These are phyloP conservation scores for Aphaenogaster rudis DNA, from an alignment of 1,140 invertebrate species.

Conservation along the genomic window DNA sequence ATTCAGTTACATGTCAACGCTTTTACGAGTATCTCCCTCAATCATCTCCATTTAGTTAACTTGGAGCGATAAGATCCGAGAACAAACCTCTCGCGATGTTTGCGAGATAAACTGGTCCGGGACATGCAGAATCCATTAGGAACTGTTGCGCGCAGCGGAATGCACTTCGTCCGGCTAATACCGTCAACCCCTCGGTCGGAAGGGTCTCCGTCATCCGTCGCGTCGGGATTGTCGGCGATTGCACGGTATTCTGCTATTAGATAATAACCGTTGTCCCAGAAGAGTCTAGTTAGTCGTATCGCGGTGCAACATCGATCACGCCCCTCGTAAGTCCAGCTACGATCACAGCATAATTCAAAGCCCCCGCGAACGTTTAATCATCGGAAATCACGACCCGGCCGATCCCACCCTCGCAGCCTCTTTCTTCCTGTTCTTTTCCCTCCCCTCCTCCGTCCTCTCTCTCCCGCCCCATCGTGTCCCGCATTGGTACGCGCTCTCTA, in stretches of 20 bases:
- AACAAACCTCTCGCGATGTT: slow-evolving; percentile 60
- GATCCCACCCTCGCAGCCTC: slow-evolving; percentile 65
- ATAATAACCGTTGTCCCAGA: slow-evolving; percentile 76
- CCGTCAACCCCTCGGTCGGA: not conserved
- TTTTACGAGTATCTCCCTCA: slow-evolving; percentile 61
- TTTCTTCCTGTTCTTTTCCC: not conserved
- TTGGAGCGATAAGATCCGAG: slow-evolving; percentile 58
- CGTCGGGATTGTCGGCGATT: slow-evolving; percentile 1
- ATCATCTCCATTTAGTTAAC: slow-evolving; percentile 64
- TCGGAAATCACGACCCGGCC: slow-evolving; percentile 75
- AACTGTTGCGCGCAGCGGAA: slow-evolving; percentile 4
- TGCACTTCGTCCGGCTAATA: slow-evolving; percentile 1
- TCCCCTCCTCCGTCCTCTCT: not conserved
- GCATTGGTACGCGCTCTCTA: slow-evolving; percentile 61
- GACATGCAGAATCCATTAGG: slow-evolving; percentile 37
- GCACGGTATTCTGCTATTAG: slow-evolving; percentile 64
- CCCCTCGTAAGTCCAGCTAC: slow-evolving; percentile 75
- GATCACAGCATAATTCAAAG: slow-evolving; percentile 79
- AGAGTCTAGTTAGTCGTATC: slow-evolving; percentile 79
- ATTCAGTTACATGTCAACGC: not conserved
- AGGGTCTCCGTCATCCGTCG: slow-evolving; percentile 42
- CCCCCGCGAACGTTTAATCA: slow-evolving; percentile 81
- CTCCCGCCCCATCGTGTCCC: not conserved
- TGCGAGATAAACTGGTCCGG: slow-evolving; percentile 69
- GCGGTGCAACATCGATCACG: slow-evolving; percentile 77